Percentiles rank a stretch among this genome's conserved stretches.
These are phyloP conservation scores for Drosophila rellima DNA, from an alignment of 2,888 invertebrate genomes.

Conservation along the genomic window DNA sequence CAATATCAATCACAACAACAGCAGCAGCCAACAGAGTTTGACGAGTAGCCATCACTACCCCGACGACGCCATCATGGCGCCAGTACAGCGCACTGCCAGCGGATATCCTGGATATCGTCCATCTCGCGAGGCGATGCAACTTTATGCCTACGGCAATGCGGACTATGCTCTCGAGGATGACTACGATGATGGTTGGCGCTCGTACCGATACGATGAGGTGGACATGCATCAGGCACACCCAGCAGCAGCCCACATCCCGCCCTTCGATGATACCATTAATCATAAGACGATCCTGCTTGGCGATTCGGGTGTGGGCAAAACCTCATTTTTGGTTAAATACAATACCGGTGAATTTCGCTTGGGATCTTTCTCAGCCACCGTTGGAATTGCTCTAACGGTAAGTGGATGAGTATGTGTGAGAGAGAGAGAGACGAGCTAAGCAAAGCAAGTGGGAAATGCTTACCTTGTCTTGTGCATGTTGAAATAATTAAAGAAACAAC, in stretches of 20 bases:
- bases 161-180: constrained; percentile 76
- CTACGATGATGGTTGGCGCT: constrained; percentile 84
- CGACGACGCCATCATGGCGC: constrained; percentile 69
- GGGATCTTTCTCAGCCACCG: constrained; percentile 97
- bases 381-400: constrained; percentile 97
- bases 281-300: constrained; percentile 97
- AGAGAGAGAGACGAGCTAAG: constrained; percentile 1
- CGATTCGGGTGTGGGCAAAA: constrained; percentile 97
- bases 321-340: constrained; percentile 96
- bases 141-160: constrained; percentile 85
- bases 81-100: constrained; percentile 87
- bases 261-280: constrained; percentile 87
- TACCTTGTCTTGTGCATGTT: constrained; percentile 21
- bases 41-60: constrained; percentile 74
- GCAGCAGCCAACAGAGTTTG: constrained; percentile 68
- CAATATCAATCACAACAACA: constrained; percentile 44
- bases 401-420: constrained; percentile 85
- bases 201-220: constrained; percentile 85
- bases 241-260: constrained; percentile 60
- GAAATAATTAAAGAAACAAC: constrained; percentile 1
- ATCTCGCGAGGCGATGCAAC: constrained; percentile 89
- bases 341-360: constrained; percentile 96
- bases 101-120: constrained; percentile 93
- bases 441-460: background rate
- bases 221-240: constrained; percentile 76